These are phyloP conservation scores for Acanthurus lineatus DNA, from an alignment of 2,797 vertebrate genomes.

Conservation along the genomic window DNA sequence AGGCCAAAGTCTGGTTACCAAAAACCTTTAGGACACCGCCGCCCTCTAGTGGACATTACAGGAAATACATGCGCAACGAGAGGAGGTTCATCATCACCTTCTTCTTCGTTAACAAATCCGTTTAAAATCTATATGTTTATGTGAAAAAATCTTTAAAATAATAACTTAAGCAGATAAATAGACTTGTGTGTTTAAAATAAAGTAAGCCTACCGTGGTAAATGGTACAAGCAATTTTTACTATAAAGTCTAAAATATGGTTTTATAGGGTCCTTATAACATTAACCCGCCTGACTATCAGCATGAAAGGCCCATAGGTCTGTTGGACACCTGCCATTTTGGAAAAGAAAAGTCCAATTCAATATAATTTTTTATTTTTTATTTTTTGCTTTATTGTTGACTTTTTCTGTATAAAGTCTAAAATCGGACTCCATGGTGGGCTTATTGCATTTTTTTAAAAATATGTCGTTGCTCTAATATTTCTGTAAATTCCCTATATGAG, in stretches of 20 bases:
- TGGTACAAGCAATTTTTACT: not conserved
- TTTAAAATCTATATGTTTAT: not conserved
- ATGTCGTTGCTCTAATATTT: slow-evolving; percentile 7
- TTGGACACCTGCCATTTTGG: not conserved
- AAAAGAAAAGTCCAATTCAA: slow-evolving; percentile 1
- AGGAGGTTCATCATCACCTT: not conserved
- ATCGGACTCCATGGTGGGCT: not conserved
- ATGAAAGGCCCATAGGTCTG: not conserved
- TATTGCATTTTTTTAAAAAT: not conserved
- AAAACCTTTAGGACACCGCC: not conserved
- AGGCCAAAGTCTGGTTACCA: not conserved
- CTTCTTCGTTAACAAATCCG: not conserved
- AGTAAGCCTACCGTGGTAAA: not conserved
- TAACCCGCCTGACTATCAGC: not conserved
- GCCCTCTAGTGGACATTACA: slow-evolving; percentile 53
- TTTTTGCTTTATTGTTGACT: not conserved
- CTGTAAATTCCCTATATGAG: slow-evolving; percentile 10
- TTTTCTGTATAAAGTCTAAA: slow-evolving; percentile 1
- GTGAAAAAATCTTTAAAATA: not conserved
- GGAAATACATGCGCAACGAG: not conserved
- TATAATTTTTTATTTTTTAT: not conserved
- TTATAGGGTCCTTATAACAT: not conserved
- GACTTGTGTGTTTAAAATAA: not conserved
- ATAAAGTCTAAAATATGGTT: not conserved
- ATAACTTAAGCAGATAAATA: not conserved